Evolutionary conservation across 2,888 invertebrate genomes (phyloP).

Genomic region (Andrena chrysosceles): DNA sequence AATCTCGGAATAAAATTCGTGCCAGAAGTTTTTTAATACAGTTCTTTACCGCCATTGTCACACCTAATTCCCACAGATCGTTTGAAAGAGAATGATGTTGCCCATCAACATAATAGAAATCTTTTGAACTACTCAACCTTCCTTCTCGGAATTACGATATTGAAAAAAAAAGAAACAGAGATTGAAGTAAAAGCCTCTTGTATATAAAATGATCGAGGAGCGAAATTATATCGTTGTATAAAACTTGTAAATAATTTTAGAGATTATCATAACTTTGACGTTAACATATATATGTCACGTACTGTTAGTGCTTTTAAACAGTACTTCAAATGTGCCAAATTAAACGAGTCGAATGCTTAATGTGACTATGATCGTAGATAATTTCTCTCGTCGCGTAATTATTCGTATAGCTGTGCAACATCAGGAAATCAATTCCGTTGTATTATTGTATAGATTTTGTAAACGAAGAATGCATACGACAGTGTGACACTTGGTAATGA

Average conservation of each 20-base stretch:
- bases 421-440: conserved; percentile 58
- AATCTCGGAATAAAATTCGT: conserved; percentile 84
- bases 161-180: background rate
- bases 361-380: conserved; percentile 63
- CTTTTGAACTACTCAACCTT: background rate
- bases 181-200: background rate
- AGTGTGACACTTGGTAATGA: conserved; percentile 50
- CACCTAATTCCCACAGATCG: conserved; percentile 62
- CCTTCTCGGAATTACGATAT: background rate
- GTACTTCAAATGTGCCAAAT: conserved; percentile 44
- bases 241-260: conserved; percentile 58
- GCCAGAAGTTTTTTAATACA: conserved; percentile 81
- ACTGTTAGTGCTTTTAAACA: conserved; percentile 27
- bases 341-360: conserved; percentile 47
- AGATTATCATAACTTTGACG: conserved; percentile 42
- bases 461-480: conserved; percentile 46
- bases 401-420: conserved; percentile 63
- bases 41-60: conserved; percentile 73
- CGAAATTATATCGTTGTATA: conserved; percentile 35
- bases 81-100: conserved; percentile 28
- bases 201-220: conserved; percentile 23
- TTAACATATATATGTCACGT: conserved; percentile 35
- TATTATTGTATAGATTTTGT: conserved; percentile 49
- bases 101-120: conserved; percentile 5
- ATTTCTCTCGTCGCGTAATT: conserved; percentile 66